Base-by-base conservation (phyloP, 1,140 invertebrate genomes). In the Drosophila busckii region DNA sequence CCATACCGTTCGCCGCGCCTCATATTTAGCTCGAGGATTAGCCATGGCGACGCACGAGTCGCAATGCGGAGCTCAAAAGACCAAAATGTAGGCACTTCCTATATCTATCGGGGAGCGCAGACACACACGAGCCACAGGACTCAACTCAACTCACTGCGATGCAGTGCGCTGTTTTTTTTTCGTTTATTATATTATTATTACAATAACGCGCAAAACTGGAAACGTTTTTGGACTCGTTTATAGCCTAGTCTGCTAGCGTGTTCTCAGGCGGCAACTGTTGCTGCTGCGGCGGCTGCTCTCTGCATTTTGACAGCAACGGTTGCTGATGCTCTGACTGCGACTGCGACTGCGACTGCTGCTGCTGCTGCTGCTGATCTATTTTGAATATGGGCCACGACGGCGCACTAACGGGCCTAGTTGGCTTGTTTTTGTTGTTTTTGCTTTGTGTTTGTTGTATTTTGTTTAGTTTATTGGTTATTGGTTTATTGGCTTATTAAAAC, bases 301-400 rank as follows among this genome's bases (percentile, higher is more conserved):
- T 41, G 58, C 50, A 55, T 61, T 58, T 58, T 49, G 34, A 55
- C 58, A 35, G 55, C 19, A n/a, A n/a, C n/a, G n/a, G n/a, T n/a
- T n/a, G n/a, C 22, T 20, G 52, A 31, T 28, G 15, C 15, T 28
- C 15, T 35, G 20, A 31, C 54, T 59, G 45, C 44, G 37, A 42
- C 61, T 23, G 38, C 17, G 9, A 7, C 28, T 29, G 48, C 15
- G 46, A 70, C 54, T 50, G 64, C 54, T 50, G 49, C 64, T 26
- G 55, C 34, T 26, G 45, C 60, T 53, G 52, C 37, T 56, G 73
- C 45, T 82, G 75, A 82, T 80, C 75, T 80, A 80, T 80, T 80
- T 80, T 80, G 75, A 82, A 80, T 80, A 80, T 80, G 75, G 75
- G 75, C 76, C 76, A 80, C 66, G 37, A 16, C 53, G 61, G 52